Base-by-base conservation (phyloP, 2,888 invertebrate species). In the Eumerus sabulonum region DNA sequence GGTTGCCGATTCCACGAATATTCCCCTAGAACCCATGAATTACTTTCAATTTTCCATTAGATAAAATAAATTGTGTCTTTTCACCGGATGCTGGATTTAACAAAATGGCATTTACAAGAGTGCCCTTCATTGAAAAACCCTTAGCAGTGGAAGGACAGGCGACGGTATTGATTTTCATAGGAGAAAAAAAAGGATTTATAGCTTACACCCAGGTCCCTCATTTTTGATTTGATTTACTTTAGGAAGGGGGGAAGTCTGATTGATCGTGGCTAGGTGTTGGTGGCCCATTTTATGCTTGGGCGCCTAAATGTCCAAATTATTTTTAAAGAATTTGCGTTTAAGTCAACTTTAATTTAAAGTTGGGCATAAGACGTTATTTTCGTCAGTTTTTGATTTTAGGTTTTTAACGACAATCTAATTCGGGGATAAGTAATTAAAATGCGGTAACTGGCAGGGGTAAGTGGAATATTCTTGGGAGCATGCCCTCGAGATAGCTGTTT, bases 361-460 rank as follows among this genome's bases (percentile, higher is more conserved):
- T n/a, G 27, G 7, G 27, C 27, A 27, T 7, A 27, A 7, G 7
- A 27, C 27, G 27, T 42, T 27, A 47, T 53, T 47, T 60, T 38
- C 40, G 40, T 53, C 53, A 60, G 47, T 70, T 59, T 45, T 27
- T 59, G 13, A 27, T 19, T 51, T 36, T 35, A 18, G 36, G 14
- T 40, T 35, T 40, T 47, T 27, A 19, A 42, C 14, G 7, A 7
- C 3, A 27, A 27, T 27, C 27, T 27, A 35, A 70, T 70, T 27
- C 40, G 13, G 14, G 16, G 19, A 27, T 45, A 64, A 19, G 72
- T 72, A 72, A 72, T 64, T 72, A 72, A 56, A 72, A 64, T 64
- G 14, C 45, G 57, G 64, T 42, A 40, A 56, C 18, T 48, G 27
- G 72, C 50, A 14, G 27, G 7, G 7, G 27, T 7, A 27, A n/a